Conservation (phyloP, 2,113 vertebrate species). For the Pelecanus crispus region DNA sequence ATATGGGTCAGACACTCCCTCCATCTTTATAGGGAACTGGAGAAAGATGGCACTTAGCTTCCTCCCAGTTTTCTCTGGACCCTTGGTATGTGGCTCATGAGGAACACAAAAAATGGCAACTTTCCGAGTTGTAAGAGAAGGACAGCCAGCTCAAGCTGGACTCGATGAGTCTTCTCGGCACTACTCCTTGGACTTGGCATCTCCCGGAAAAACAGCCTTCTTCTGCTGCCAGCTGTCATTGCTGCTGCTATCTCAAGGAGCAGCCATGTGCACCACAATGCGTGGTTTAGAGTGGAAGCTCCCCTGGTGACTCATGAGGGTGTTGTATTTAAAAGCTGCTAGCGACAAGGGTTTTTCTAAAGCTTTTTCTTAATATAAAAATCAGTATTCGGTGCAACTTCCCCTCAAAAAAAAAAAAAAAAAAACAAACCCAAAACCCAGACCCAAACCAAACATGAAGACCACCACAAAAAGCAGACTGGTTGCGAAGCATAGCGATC, state of each 20-base stretch:
- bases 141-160: neutral
- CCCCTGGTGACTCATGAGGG: neutral
- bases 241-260: neutral
- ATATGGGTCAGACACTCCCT: neutral
- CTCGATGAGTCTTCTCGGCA: neutral
- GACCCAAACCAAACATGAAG: neutral
- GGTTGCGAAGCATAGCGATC: rapidly evolving
- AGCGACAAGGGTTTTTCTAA: neutral
- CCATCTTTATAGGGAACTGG: neutral
- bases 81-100: neutral
- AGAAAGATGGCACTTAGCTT: neutral
- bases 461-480: neutral
- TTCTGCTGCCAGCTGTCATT: neutral
- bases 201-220: neutral
- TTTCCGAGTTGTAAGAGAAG: neutral
- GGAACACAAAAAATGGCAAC: neutral
- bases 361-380: neutral
- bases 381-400: rapidly evolving
- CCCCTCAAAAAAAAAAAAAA: neutral
- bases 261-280: neutral
- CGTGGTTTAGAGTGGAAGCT: neutral
- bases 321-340: neutral
- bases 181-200: neutral
- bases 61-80: neutral
- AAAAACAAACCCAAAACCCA: neutral